Base-by-base conservation (phyloP, 2,113 vertebrate genomes). In the Notothenia coriiceps region DNA sequence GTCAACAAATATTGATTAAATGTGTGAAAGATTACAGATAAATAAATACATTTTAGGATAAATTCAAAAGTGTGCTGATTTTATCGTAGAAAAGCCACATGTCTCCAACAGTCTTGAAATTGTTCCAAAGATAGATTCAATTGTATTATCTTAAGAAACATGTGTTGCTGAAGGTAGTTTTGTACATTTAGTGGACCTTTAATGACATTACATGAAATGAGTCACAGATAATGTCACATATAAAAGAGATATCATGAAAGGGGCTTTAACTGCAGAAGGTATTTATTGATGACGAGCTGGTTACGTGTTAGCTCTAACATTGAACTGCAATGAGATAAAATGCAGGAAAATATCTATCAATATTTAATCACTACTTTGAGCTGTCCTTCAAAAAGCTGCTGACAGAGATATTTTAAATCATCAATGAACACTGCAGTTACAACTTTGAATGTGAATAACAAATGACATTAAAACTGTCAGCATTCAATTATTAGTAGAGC, bases 341-440 rank as follows among this genome's bases (percentile, higher is more conserved):
- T 18, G 4, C 22, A 29, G 25, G 0, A 5, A 75, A 57, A 66
- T 50, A 67, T 46, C 33, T 6, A 18, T 29, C 10, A 62, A 60
- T 22, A 61, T 51, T 61, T 54, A 25, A 25, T 70, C 35, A 50
- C 50, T 49, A n/a, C 25, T 74, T 55, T 13, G 5, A 43, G 46
- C 46, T 65, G 68, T 22, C 69, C 51, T 78, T 80, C 8, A 52
- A 25, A 63, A 68, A 33, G 43, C 25, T 64, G 43, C 77, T 55
- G 63, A 33, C 22, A 2, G 13, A 2, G n/a, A 56, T 29, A 33
- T 77, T 74, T 62, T 35, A 43, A 71, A 62, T 46, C 40, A 65
- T 43, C n/a, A 81, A 25, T 25, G 1, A 82, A 70, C 62, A 25
- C 33, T 35, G 40, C 40, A 50, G 25, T 56, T 33, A 0, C 33